Evolutionary conservation across 2,113 vertebrate species (phyloP), one percentile per base, ranked within the genome.

Genomic region (Patagioenas fasciata): DNA sequence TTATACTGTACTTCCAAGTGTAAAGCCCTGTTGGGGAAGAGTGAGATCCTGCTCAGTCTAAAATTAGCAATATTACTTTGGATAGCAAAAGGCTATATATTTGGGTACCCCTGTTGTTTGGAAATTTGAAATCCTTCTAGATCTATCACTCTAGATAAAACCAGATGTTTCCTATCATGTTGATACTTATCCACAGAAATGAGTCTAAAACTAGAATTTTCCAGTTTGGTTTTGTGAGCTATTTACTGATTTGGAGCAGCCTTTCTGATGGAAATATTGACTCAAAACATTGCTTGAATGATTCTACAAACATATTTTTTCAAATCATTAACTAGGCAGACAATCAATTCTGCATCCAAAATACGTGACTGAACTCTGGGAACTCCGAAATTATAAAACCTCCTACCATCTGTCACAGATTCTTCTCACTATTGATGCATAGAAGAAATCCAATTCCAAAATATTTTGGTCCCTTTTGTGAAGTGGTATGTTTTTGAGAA

Each of bases 291-390:
- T 64, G 8, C 21, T 34, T 87, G 62, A 48, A 85, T 40, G 38
- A 82, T 26, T 87, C 9, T 72, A 18, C 36, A 60, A 79, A 13
- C 13, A 69, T 53, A n/a, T 78, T 85, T 75, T 50, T 72, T 88
- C 82, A 80, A 19, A 40, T 44, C 16, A 61, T 4, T 91, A 66
- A 36, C 13, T n/a, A 77, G 19, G 31, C 24, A 81, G 26, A 72
- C 9, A 79, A 67, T 15, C 2, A 14, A 75, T 56, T 81, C 17
- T 79, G 20, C 34, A 72, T 32, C 20, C 48, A 82, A 50, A 89
- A 64, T 29, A 53, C 0, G 0, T 29, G 24, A 60, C 0, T 64
- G 15, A 87, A 56, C 31, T 79, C 15, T 10, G 8, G 28, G 51
- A 91, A 86, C 15, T 44, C 24, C 50, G 69, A 53, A 77, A 88